Percentiles rank a stretch among this genome's conserved stretches.
phyloP scores from a whole-genome alignment of 2,797 vertebrate genomes.

The Amniataba percoides region DNA sequence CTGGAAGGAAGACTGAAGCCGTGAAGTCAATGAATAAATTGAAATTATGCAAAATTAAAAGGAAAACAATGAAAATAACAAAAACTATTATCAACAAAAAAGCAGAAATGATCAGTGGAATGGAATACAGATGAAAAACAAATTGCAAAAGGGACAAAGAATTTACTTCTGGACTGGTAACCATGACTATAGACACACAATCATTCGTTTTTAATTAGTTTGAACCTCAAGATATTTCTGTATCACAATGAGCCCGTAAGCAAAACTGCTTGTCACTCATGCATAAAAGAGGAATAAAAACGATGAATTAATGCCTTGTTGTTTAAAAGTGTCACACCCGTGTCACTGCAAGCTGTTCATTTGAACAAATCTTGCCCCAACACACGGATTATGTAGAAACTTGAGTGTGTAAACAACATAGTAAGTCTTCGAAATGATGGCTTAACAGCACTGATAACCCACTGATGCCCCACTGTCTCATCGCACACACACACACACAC shows the following conservation, averaged over 20 bases:
- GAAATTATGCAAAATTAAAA: conserved; percentile 10
- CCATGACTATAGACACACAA: background rate
- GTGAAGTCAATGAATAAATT: background rate
- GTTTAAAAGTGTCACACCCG: conserved; percentile 1
- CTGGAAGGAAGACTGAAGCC: background rate
- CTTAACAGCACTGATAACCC: background rate
- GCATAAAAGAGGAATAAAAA: conserved; percentile 14
- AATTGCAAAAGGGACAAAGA: conserved; percentile 18
- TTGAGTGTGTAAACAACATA: background rate
- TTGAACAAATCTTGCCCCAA: background rate
- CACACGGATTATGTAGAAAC: conserved; percentile 4
- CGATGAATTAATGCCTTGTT: conserved; percentile 24
- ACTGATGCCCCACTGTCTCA: too few species aligned
- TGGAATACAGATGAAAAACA: conserved; percentile 8
- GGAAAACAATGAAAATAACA: background rate
- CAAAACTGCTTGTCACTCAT: conserved; percentile 12
- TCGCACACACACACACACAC: too few species aligned
- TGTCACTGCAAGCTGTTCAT: conserved; percentile 13
- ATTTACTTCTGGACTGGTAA: conserved; percentile 12
- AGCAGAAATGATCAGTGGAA: background rate
- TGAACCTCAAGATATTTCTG: conserved; percentile 30
- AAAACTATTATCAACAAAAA: background rate
- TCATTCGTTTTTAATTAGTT: conserved; percentile 28
- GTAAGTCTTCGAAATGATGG: background rate
- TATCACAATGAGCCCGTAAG: conserved; percentile 3